Evolutionary conservation across 2,888 invertebrate species (phyloP), one percentile per base, ranked within the genome.

Genomic region (Tenthredo livida): DNA sequence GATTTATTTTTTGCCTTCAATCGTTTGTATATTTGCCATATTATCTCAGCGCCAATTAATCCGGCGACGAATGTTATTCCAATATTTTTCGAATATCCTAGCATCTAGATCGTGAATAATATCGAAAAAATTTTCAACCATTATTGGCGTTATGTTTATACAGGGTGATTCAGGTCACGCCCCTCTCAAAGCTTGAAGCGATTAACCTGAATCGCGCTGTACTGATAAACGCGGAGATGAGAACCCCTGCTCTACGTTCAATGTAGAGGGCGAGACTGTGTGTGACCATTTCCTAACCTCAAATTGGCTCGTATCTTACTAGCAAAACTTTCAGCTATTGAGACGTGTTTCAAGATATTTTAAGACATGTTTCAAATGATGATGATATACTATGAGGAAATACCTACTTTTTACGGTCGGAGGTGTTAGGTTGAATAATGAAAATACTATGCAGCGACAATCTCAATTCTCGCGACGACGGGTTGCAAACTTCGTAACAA

Each of bases 1-100:
- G 86, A 6, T 2, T 15, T n/a, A 82, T 33, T 86, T 77, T 77
- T 86, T 15, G 25, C 12, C 40, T 17, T 70, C 2, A 17, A 21
- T 85, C 83, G 84, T 84, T 87, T 87, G 86, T 87, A 88, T 12
- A 87, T 65, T 83, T 86, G 80, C 88, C 88, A 88, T 3, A 84
- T 65, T 21, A 87, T 84, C 75, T 89, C 88, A 9, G 86, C 86
- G 12, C 77, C 86, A 12, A 87, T 15, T 21, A 88, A 82, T 65
- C 86, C 87, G 6, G 84, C 25, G 9, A 77, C 37, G n/a, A 78
- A 50, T 10, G 25, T n/a, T 0, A 43, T 15, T 9, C 12, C 40
- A 6, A 40, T 37, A 21, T 21, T 73, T 43, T 73, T 73, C 1
- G 12, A 21, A 73, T 43, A 10, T n/a, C 21, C 72, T 40, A 73